phyloP scores from a whole-genome alignment of 1,140 invertebrate species.

The Calycopis cecrops region DNA sequence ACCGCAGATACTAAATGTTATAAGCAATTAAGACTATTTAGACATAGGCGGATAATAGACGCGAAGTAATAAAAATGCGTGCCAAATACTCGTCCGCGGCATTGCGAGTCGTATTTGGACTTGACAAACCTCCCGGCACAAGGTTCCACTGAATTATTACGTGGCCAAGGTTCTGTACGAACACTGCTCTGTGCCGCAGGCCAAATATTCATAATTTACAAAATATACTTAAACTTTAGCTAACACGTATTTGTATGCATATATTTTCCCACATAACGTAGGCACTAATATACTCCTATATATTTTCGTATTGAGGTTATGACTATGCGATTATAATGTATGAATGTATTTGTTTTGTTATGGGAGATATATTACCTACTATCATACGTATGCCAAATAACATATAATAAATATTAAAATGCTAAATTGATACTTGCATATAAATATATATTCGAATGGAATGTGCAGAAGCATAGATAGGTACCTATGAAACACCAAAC shows the following conservation, averaged over 20 bases:
- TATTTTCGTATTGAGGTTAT: too few relatives aligned
- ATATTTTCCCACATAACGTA: too few relatives aligned
- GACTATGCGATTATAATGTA: too few relatives aligned
- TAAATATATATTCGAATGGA: constrained; percentile 68
- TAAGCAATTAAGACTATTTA: constrained; percentile 1
- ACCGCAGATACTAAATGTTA: too few relatives aligned
- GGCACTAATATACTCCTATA: too few relatives aligned
- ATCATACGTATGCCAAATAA: constrained; percentile 43
- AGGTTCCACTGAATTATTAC: constrained; percentile 9
- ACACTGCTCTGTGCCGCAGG: too few relatives aligned
- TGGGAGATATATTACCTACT: not conserved
- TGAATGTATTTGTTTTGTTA: too few relatives aligned
- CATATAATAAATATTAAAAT: constrained; percentile 36
- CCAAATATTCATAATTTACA: too few relatives aligned
- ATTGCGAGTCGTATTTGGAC: not conserved
- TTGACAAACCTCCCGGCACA: not conserved
- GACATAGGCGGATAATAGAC: not conserved
- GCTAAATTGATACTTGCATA: constrained; percentile 70
- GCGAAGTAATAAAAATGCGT: too few relatives aligned
- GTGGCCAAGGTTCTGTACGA: not conserved
- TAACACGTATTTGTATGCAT: too few relatives aligned
- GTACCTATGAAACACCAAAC: constrained; percentile 70
- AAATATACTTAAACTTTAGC: too few relatives aligned
- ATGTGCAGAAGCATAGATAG: constrained; percentile 66
- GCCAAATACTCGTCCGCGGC: too few relatives aligned